phyloP scores from a whole-genome alignment of 1,140 invertebrate genomes.

The Protaetia brevitarsis region DNA sequence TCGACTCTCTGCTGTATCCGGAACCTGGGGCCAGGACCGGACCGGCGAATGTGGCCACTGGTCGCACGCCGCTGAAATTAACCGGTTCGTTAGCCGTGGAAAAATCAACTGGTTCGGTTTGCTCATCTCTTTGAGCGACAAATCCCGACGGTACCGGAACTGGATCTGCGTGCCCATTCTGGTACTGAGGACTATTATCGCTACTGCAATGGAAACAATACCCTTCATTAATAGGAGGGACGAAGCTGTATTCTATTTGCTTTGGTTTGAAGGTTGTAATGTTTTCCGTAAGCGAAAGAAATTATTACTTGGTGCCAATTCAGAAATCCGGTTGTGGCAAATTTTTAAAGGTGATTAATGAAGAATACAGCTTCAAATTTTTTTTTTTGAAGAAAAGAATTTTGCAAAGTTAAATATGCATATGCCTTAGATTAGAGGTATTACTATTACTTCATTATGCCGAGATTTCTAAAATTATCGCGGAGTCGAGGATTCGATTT shows the following conservation, averaged over 20 bases:
- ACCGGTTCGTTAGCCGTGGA: slow-evolving; percentile 63
- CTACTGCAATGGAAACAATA: slow-evolving; percentile 48
- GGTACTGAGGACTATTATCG: slow-evolving; percentile 61
- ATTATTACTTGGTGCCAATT: too few relatives aligned
- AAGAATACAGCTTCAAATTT: not conserved
- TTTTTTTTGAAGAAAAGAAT: not conserved
- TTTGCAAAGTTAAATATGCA: too few relatives aligned
- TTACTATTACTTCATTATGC: too few relatives aligned
- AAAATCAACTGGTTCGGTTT: slow-evolving; percentile 69
- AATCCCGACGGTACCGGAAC: slow-evolving; percentile 47
- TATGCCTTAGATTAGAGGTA: too few relatives aligned
- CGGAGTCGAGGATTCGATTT: not conserved
- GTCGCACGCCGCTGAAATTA: slow-evolving; percentile 61
- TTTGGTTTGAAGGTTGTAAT: not conserved
- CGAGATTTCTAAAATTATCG: not conserved
- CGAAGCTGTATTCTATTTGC: not conserved
- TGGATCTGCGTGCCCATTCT: slow-evolving; percentile 51
- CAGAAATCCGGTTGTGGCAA: too few relatives aligned
- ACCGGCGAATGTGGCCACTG: slow-evolving; percentile 44
- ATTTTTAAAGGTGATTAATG: too few relatives aligned
- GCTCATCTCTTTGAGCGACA: slow-evolving; percentile 52
- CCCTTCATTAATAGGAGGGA: slow-evolving; percentile 17
- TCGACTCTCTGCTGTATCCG: slow-evolving; percentile 77
- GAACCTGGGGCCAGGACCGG: slow-evolving; percentile 52
- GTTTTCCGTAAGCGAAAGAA: too few relatives aligned